phyloP scores from a whole-genome alignment of 1,140 invertebrate genomes.

The Zaprionus africanus region DNA sequence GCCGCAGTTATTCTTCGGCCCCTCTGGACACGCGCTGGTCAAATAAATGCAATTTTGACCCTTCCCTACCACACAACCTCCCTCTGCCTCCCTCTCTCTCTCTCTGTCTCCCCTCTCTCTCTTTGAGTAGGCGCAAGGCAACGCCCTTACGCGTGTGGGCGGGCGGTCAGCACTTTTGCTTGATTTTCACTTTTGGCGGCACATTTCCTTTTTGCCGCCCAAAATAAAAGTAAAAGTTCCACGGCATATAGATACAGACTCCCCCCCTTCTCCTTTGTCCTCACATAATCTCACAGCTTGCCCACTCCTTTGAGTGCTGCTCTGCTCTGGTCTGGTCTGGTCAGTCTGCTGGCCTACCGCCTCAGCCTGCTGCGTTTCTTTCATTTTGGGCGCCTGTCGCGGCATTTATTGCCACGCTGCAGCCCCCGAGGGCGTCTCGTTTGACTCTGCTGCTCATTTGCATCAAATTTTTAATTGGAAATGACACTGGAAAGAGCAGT shows the following conservation, averaged over 20 bases:
- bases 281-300: not conserved
- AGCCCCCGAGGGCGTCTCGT: conserved; percentile 59
- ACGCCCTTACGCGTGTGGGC: conserved; percentile 28
- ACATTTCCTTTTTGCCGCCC: conserved; percentile 59
- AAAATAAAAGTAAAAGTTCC: conserved; percentile 80
- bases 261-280: not conserved
- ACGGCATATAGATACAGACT: not conserved
- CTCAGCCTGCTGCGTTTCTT: conserved; percentile 15
- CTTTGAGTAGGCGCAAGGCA: not conserved
- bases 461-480: conserved; percentile 82
- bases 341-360: conserved; percentile 28
- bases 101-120: conserved; percentile 1
- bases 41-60: conserved; percentile 68
- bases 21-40: conserved; percentile 52
- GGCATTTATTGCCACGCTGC: conserved; percentile 75
- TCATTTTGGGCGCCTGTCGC: conserved; percentile 62
- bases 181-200: conserved; percentile 78
- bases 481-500: conserved; percentile 37
- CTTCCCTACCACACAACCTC: conserved; percentile 9
- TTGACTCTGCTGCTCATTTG: conserved; percentile 74
- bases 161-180: conserved; percentile 60
- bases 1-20: conserved; percentile 78
- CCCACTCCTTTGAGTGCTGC: conserved; percentile 15
- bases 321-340: conserved; percentile 34
- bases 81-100: not conserved